Conservation (phyloP, 2,113 vertebrate species). For the Cebus imitator region DNA sequence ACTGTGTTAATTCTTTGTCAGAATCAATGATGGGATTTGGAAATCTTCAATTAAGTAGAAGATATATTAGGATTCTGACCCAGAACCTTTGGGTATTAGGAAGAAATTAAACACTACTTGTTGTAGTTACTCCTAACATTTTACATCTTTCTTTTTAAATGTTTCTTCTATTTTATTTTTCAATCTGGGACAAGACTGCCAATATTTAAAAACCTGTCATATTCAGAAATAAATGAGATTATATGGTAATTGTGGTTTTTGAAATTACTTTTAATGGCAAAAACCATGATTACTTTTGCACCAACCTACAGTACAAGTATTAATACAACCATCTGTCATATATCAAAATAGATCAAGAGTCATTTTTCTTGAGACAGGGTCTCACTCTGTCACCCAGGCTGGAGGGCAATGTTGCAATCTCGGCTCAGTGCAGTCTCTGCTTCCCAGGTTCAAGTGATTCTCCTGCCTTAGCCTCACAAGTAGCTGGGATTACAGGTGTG, state of each 20-base stretch:
- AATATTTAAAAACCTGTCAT: neutral
- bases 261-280: too few species aligned
- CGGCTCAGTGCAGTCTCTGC: too few species aligned
- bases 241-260: neutral
- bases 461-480: too few species aligned
- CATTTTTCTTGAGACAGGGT: too few species aligned
- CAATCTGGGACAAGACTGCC: neutral
- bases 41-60: conserved; percentile 17
- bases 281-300: too few species aligned
- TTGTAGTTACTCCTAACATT: conserved; percentile 10
- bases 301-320: neutral
- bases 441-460: too few species aligned
- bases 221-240: conserved; percentile 9
- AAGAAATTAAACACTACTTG: neutral
- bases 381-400: too few species aligned
- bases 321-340: neutral
- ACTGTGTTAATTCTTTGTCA: neutral
- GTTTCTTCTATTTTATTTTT: neutral
- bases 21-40: neutral
- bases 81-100: neutral
- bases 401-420: too few species aligned
- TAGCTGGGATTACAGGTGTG: too few species aligned
- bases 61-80: conserved; percentile 19
- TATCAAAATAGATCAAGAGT: neutral
- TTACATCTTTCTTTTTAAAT: neutral